phyloP scores from a whole-genome alignment of 2,888 invertebrate species.

The Urechis unicinctus region DNA sequence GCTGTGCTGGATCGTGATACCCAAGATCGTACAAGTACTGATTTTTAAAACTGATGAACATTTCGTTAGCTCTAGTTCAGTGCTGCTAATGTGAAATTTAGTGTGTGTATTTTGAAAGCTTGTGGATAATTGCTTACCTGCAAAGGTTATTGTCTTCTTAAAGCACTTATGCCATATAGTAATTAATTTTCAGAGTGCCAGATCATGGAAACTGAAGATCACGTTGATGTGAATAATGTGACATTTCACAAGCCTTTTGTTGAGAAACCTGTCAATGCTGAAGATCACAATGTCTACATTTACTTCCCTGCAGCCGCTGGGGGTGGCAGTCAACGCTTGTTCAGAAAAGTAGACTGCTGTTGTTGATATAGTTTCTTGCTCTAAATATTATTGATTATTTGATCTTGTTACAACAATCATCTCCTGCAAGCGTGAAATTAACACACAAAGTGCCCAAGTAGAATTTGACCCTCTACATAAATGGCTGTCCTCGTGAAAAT shows the following conservation, averaged over 20 bases:
- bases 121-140: neutral
- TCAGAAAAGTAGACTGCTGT: conserved; percentile 72
- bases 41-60: too few relatives aligned
- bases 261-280: conserved; percentile 98
- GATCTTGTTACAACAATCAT: neutral
- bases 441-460: too few relatives aligned
- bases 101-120: too few relatives aligned
- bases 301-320: conserved; percentile 97
- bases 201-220: conserved; percentile 79
- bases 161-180: neutral
- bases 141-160: neutral
- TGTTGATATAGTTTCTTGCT: neutral
- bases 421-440: too few relatives aligned
- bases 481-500: too few relatives aligned
- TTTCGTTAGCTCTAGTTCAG: too few relatives aligned
- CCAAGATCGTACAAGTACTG: too few relatives aligned
- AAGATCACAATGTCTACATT: conserved; percentile 99
- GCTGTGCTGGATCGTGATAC: conserved; percentile 89
- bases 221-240: conserved; percentile 92
- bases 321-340: conserved; percentile 93
- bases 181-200: conserved; percentile 52
- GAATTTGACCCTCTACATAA: too few relatives aligned
- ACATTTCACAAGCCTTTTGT: conserved; percentile 95
- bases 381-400: neutral
- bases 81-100: too few relatives aligned